Conservation (phyloP, 2,888 invertebrate genomes). For the Eilema griseolum region DNA sequence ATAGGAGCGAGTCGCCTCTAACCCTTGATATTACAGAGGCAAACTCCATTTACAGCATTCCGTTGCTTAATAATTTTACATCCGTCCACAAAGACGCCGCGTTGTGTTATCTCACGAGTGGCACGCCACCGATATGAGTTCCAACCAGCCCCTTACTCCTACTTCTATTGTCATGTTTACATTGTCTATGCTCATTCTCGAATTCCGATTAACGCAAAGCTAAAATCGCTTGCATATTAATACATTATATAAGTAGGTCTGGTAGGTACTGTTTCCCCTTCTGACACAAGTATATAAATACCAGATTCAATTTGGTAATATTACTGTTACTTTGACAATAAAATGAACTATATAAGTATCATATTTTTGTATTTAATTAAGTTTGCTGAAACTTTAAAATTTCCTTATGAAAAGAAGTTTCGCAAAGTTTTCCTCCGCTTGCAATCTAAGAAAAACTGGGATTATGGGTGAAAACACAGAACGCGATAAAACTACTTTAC, state of each 20-base stretch:
- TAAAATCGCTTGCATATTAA: constrained; percentile 65
- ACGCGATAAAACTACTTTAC: constrained; percentile 38
- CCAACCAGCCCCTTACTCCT: constrained; percentile 72
- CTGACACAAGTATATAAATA: constrained; percentile 40
- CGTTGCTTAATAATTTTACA: constrained; percentile 83
- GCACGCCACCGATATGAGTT: constrained; percentile 81
- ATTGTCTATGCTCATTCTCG: constrained; percentile 84
- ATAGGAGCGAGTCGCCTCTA: constrained; percentile 57
- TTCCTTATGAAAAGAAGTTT: constrained; percentile 58
- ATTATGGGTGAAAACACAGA: constrained; percentile 50
- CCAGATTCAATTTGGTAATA: constrained; percentile 38
- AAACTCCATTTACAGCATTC: constrained; percentile 73
- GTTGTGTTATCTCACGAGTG: constrained; percentile 82
- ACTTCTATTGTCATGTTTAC: constrained; percentile 84
- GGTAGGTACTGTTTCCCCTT: constrained; percentile 41
- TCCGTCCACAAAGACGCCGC: constrained; percentile 79
- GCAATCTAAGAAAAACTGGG: constrained; percentile 51
- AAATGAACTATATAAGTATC: constrained; percentile 32
- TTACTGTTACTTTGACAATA: constrained; percentile 36
- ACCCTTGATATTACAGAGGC: constrained; percentile 68
- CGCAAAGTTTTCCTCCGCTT: constrained; percentile 52
- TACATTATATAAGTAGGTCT: constrained; percentile 31
- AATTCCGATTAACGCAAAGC: constrained; percentile 82
- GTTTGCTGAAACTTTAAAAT: constrained; percentile 55
- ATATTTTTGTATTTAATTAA: constrained; percentile 58